Evolutionary conservation across 2,888 invertebrate species (phyloP).

Genomic region (Lasioglossum zephyrum): DNA sequence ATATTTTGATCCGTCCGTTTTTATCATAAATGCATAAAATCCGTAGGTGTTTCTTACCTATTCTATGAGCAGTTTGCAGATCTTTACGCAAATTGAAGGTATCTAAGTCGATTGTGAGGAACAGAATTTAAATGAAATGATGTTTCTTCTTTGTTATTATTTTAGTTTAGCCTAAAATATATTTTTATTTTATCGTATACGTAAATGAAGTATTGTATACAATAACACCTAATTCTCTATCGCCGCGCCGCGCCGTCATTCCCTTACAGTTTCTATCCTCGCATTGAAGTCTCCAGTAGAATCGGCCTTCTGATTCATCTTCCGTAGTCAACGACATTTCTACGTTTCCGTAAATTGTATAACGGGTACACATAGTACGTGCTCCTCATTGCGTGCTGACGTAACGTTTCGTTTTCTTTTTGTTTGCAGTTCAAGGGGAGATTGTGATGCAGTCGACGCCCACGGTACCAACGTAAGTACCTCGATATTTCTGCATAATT

Average conservation of each 20-base stretch:
- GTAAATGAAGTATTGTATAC: neutral
- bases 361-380: neutral
- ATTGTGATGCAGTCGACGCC: constrained; percentile 86
- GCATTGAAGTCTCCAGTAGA: neutral
- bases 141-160: neutral
- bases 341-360: neutral
- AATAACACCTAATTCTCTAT: neutral
- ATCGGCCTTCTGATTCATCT: neutral
- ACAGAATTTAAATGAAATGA: neutral
- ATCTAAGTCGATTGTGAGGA: neutral
- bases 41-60: no score
- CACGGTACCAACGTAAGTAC: constrained; percentile 82
- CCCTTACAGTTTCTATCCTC: neutral
- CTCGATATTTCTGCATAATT: neutral
- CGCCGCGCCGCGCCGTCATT: neutral
- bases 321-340: neutral
- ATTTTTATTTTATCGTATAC: neutral
- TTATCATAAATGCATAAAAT: no score
- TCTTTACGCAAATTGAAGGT: neutral
- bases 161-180: neutral
- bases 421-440: constrained; percentile 89
- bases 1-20: neutral
- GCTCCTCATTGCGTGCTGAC: neutral
- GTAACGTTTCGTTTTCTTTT: constrained; percentile 68
- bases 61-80: no score